Evolutionary conservation across 1,140 invertebrate genomes (phyloP).

Genomic region (Hydropsyche tenuis): DNA sequence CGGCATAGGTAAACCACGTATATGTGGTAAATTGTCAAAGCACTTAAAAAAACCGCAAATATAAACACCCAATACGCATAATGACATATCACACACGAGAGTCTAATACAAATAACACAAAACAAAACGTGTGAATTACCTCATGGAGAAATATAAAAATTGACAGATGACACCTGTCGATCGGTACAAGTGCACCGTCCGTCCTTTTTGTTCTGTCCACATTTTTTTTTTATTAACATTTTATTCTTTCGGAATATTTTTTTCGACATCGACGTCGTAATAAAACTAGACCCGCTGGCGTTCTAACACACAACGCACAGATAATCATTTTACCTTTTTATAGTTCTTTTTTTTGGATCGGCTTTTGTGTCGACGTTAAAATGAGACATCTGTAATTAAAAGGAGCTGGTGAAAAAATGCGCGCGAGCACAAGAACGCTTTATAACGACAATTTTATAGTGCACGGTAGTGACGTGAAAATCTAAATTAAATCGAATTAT

Average conservation of each 20-base stretch:
- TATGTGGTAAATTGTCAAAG: no score
- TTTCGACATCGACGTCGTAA: not conserved
- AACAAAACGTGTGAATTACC: not conserved
- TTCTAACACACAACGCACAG: conserved; percentile 17
- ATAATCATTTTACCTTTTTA: conserved; percentile 24
- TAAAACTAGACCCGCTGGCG: conserved; percentile 20
- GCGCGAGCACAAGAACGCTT: not conserved
- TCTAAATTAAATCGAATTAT: conserved; percentile 21
- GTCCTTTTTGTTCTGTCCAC: not conserved
- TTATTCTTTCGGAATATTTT: not conserved
- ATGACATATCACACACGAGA: no score
- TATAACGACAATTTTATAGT: conserved; percentile 21
- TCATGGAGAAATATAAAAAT: not conserved
- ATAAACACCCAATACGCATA: no score
- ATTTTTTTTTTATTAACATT: not conserved
- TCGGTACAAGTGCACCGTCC: conserved; percentile 12
- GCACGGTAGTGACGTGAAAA: not conserved
- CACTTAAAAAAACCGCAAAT: no score
- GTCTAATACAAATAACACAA: no score
- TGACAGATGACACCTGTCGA: conserved; percentile 25
- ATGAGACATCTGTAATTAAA: conserved; percentile 29
- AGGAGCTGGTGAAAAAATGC: not conserved
- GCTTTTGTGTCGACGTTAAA: conserved; percentile 7
- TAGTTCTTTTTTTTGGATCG: not conserved
- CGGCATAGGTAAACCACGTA: no score